A percentile compares a stretch with the other conserved stretches of the same genome.
Evolutionary conservation across 2,113 vertebrate genomes (phyloP).

Genomic region (Meriones unguiculatus): DNA sequence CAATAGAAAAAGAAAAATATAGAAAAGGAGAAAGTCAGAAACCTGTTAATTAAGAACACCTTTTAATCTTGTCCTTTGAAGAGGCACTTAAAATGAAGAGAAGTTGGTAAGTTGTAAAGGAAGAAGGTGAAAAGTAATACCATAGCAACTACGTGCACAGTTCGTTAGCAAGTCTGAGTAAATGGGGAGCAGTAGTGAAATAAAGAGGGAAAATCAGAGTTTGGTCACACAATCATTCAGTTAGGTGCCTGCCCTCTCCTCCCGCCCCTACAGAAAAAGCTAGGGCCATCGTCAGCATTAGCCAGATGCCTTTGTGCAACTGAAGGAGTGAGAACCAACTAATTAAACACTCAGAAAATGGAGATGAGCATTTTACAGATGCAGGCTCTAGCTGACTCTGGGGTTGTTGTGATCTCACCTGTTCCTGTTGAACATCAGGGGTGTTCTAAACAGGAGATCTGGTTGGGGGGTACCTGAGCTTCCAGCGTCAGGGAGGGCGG

Average conservation of each 20-base stretch:
- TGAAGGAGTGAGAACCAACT: constrained; percentile 64
- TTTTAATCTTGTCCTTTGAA: constrained; percentile 11
- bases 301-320: neutral
- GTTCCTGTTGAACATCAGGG: neutral
- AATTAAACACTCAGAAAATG: constrained; percentile 57
- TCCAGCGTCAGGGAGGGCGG: neutral
- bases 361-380: constrained; percentile 54
- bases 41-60: neutral
- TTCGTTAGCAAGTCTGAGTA: constrained; percentile 45
- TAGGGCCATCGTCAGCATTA: neutral
- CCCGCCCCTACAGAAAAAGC: neutral
- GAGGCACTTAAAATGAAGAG: constrained; percentile 47
- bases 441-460: neutral
- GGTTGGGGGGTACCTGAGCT: neutral
- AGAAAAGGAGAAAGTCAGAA: neutral
- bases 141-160: neutral
- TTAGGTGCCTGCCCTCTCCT: neutral
- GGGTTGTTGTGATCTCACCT: neutral
- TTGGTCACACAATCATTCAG: constrained; percentile 27
- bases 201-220: constrained; percentile 16
- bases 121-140: constrained; percentile 10
- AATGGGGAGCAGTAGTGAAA: neutral
- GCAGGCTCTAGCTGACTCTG: neutral
- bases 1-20: neutral
- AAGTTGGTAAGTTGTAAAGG: constrained; percentile 3